phyloP scores from a whole-genome alignment of 2,888 invertebrate species.

The Caenorhabditis wallacei region DNA sequence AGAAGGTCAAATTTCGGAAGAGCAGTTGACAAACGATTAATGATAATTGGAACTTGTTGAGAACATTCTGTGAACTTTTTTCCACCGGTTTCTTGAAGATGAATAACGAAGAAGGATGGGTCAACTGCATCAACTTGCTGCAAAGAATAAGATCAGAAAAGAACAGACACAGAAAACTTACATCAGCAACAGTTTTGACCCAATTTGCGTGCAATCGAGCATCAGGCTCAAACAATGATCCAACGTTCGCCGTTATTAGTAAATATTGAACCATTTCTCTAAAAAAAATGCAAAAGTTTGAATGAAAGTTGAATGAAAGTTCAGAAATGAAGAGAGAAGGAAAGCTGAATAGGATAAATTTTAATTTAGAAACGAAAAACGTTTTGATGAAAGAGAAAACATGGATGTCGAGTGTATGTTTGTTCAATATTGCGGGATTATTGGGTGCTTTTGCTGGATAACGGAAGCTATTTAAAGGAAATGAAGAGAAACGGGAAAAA shows the following conservation, averaged over 20 bases:
- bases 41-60: slow-evolving; percentile 74
- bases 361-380: slow-evolving; percentile 10
- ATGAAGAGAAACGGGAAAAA: neutral
- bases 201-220: slow-evolving; percentile 68
- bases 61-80: slow-evolving; percentile 68
- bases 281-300: slow-evolving; percentile 1
- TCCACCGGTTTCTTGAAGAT: slow-evolving; percentile 78
- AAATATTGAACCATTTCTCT: slow-evolving; percentile 63
- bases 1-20: slow-evolving; percentile 71
- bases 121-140: slow-evolving; percentile 70
- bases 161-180: slow-evolving; percentile 18
- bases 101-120: slow-evolving; percentile 71
- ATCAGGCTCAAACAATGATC: slow-evolving; percentile 81
- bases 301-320: slow-evolving; percentile 1
- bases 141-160: slow-evolving; percentile 28
- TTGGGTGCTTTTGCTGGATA: slow-evolving; percentile 18
- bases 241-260: slow-evolving; percentile 82
- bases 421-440: slow-evolving; percentile 32
- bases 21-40: slow-evolving; percentile 69
- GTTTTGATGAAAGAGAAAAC: neutral
- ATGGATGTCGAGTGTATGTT: slow-evolving; percentile 10
- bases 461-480: neutral
- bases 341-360: neutral
- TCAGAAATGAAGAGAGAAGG: slow-evolving; percentile 1
- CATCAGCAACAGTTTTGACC: slow-evolving; percentile 71